A percentile compares a stretch with the other conserved stretches of the same genome.
These are phyloP conservation scores for Mechanitis mazaeus DNA, from an alignment of 2,888 invertebrate species.

Conservation along the genomic window DNA sequence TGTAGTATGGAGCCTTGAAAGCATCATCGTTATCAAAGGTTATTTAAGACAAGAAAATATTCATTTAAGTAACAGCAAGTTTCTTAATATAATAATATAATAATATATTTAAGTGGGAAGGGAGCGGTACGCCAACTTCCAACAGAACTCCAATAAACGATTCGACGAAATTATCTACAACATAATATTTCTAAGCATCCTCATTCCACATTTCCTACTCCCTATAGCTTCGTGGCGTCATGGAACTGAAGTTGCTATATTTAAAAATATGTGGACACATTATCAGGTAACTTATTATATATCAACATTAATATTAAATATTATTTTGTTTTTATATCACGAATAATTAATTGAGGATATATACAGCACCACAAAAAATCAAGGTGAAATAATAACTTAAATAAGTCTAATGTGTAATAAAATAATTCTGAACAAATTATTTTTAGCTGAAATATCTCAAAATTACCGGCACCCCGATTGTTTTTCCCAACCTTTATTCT, in stretches of 20 bases:
- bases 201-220: constrained; percentile 82
- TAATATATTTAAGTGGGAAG: constrained; percentile 60
- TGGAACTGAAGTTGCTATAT: constrained; percentile 82
- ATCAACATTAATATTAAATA: too few relatives aligned
- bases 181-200: constrained; percentile 82
- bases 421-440: constrained; percentile 2
- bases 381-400: background rate
- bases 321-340: too few relatives aligned
- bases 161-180: constrained; percentile 86
- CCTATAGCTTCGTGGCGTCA: constrained; percentile 84
- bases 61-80: too few relatives aligned
- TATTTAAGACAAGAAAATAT: background rate
- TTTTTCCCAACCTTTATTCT: constrained; percentile 79
- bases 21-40: constrained; percentile 74
- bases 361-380: background rate
- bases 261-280: constrained; percentile 87
- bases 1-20: constrained; percentile 78
- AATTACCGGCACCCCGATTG: constrained; percentile 79
- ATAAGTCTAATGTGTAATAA: background rate
- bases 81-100: constrained; percentile 10
- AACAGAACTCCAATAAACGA: constrained; percentile 77
- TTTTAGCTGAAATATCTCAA: constrained; percentile 78
- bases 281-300: constrained; percentile 74
- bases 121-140: constrained; percentile 74
- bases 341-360: too few relatives aligned